Base-by-base conservation (phyloP, 2,888 invertebrate genomes). In the Odontocerum albicorne region DNA sequence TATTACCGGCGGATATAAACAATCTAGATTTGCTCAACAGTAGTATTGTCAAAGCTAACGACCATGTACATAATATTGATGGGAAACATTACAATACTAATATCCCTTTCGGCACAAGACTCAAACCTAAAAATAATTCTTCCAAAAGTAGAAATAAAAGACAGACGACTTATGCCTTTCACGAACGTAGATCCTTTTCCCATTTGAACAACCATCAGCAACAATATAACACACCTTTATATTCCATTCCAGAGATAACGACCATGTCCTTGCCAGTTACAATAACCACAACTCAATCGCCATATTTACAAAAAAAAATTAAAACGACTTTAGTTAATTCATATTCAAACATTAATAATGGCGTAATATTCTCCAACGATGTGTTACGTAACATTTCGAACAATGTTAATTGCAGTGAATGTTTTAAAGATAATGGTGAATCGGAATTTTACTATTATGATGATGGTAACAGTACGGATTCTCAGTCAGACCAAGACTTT, bases 401-500 rank as follows among this genome's bases (percentile, higher is more conserved):
- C 32, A 4, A 35, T 3, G 21, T 50, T 13, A 50, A 50, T 32
- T 50, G 50, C 16, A 50, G 33, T 12, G 50, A 50, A 22, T 50
- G 50, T 21, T 50, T 50, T 13, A 50, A 50, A 43, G 17, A 16
- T 35, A 50, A 50, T 16, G 50, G 50, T 8, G 56, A 58, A n/a
- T 51, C 51, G 10, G 61, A 61, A 32, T 58, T 49, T 51, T 62
- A 63, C 56, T 62, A 62, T 49, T 60, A 63, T 40, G 59, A 63
- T 40, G 61, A 55, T 50, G 57, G 58, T 45, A 57, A 60, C 36
- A 35, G 38, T 45, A 57, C 50, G 21, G 61, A 39, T 52, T 49
- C 55, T 17, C 46, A 54, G 52, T 36, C 58, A 22, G 60, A 59
- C 40, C 47, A 49, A 2, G 57, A 57, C 35, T 57, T 57, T 53